Percentiles rank a stretch among this genome's conserved stretches.
phyloP scores from a whole-genome alignment of 1,140 invertebrate species.

The Cydia fagiglandana region DNA sequence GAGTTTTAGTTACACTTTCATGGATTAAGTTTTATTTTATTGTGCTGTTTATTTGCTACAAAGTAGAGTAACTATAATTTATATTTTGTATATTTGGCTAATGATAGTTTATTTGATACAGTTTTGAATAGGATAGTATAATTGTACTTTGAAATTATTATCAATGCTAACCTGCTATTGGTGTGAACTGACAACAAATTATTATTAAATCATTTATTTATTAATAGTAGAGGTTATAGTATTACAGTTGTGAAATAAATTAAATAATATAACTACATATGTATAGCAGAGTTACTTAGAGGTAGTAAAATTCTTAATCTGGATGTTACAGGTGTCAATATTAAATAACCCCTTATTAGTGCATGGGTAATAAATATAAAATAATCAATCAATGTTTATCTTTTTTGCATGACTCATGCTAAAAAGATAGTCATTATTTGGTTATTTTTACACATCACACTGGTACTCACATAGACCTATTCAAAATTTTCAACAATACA shows the following conservation, averaged over 20 bases:
- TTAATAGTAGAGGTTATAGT: neutral
- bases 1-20: neutral
- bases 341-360: neutral
- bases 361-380: slow-evolving; percentile 21
- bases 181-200: neutral
- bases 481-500: neutral
- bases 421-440: too few species aligned
- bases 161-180: neutral
- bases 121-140: neutral
- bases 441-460: too few species aligned
- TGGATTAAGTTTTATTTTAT: neutral
- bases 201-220: neutral
- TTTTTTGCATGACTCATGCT: neutral
- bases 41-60: neutral
- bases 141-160: neutral
- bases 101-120: neutral
- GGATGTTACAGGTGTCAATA: too few species aligned
- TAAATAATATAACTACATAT: too few species aligned
- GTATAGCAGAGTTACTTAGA: too few species aligned
- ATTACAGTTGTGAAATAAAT: too few species aligned
- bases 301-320: too few species aligned
- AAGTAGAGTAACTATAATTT: neutral
- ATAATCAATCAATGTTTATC: slow-evolving; percentile 3
- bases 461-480: neutral
- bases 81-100: neutral